These are phyloP conservation scores for Sinella curviseta DNA, from an alignment of 1,140 invertebrate species.

Conservation along the genomic window DNA sequence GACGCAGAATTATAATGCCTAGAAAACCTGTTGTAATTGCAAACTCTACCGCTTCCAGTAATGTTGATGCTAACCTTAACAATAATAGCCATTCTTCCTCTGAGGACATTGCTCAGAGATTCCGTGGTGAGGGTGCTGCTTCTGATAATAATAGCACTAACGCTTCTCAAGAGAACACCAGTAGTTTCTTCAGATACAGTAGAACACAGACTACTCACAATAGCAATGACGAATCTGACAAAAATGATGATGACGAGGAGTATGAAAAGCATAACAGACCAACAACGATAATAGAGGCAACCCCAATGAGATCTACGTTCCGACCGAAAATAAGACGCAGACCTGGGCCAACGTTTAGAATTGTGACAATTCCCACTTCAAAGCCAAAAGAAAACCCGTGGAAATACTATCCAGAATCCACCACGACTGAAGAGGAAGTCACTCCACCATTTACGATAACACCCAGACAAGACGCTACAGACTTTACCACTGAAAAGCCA, in stretches of 20 bases:
- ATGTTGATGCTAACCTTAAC: neutral
- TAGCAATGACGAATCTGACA: neutral
- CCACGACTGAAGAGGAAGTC: neutral
- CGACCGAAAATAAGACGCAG: neutral
- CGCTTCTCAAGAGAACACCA: neutral
- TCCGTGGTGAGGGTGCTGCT: neutral
- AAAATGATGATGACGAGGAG: neutral
- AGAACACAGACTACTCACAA: neutral
- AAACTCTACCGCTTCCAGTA: neutral
- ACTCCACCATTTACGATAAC: neutral
- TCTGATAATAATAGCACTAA: neutral
- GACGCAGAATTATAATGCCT: neutral
- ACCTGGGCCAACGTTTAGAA: neutral
- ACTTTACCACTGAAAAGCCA: neutral
- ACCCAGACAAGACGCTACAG: neutral
- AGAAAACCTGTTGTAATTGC: neutral
- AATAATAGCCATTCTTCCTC: neutral
- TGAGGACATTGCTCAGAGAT: too few species aligned
- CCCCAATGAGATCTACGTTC: neutral
- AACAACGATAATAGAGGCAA: neutral
- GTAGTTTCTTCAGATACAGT: neutral
- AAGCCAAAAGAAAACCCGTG: neutral
- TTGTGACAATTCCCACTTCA: conserved; percentile 1
- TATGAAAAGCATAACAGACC: neutral
- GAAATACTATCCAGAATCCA: neutral